A percentile compares a stretch with the other conserved stretches of the same genome.
These are phyloP conservation scores for Agelastica alni DNA, from an alignment of 2,888 invertebrate genomes.

Conservation along the genomic window DNA sequence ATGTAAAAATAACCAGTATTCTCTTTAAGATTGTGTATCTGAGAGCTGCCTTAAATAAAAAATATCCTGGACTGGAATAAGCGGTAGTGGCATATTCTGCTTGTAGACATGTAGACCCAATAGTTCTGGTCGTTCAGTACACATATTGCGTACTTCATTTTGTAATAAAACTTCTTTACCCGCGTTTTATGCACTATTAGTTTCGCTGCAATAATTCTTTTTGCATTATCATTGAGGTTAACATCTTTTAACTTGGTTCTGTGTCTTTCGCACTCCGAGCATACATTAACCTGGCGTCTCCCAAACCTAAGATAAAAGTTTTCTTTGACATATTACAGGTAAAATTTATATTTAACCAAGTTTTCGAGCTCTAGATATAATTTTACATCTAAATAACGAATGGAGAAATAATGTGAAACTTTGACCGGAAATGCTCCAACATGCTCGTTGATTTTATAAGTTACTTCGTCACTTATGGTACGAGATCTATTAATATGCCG, in stretches of 20 bases:
- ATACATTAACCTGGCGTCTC: background rate
- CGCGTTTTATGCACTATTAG: background rate
- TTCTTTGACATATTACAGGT: background rate
- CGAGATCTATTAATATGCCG: too few species aligned
- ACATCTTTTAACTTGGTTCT: background rate
- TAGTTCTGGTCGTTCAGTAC: background rate
- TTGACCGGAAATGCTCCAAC: background rate
- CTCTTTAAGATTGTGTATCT: background rate
- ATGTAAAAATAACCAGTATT: background rate
- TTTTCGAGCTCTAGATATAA: background rate
- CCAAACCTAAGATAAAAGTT: background rate
- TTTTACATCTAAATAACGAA: background rate
- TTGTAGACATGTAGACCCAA: background rate
- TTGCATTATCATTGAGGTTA: background rate
- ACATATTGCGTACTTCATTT: background rate
- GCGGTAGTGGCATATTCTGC: conserved; percentile 12
- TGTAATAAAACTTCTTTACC: background rate
- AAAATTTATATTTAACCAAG: background rate
- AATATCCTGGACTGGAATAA: background rate
- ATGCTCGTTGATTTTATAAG: background rate
- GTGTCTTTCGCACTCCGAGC: background rate
- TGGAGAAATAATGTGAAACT: background rate
- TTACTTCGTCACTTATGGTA: too few species aligned
- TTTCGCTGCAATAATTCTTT: background rate
- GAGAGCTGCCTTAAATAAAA: conserved; percentile 1